A percentile compares a stretch with the other conserved stretches of the same genome.
Evolutionary conservation across 2,888 invertebrate species (phyloP).

Genomic region (Dione vanillae): DNA sequence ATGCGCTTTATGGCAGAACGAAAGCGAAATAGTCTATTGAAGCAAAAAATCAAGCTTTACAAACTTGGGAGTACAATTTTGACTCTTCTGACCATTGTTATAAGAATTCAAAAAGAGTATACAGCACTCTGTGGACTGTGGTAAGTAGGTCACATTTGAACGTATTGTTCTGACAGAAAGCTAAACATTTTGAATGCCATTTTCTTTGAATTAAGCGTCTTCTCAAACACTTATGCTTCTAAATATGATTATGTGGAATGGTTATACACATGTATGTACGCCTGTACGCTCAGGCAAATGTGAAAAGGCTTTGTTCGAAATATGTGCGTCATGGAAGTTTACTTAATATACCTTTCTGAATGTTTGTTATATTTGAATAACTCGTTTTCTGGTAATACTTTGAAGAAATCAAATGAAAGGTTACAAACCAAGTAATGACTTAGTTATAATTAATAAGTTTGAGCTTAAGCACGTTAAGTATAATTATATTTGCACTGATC

Average conservation of each 20-base stretch:
- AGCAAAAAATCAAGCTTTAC: conserved; percentile 40
- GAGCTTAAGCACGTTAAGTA: neutral
- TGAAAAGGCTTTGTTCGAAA: neutral
- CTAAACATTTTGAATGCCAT: conserved; percentile 24
- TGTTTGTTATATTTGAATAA: neutral
- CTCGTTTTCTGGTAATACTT: neutral
- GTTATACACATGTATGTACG: neutral
- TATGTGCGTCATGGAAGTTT: neutral
- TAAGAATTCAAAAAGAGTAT: neutral
- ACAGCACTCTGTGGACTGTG: neutral
- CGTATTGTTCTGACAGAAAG: conserved; percentile 35
- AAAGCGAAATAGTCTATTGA: conserved; percentile 41
- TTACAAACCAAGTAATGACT: neutral
- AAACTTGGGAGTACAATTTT: conserved; percentile 40
- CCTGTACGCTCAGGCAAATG: neutral
- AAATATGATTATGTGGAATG: conserved; percentile 4
- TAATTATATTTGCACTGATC: neutral
- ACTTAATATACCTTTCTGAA: neutral
- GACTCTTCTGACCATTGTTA: conserved; percentile 17
- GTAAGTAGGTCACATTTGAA: conserved; percentile 37
- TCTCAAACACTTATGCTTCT: conserved; percentile 8
- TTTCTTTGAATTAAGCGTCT: conserved; percentile 31
- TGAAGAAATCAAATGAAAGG: neutral
- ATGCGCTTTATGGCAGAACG: conserved; percentile 33
- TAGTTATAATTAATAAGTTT: neutral